Evolutionary conservation across 1,140 invertebrate genomes (phyloP).

Genomic region (Hycleus phaleratus): DNA sequence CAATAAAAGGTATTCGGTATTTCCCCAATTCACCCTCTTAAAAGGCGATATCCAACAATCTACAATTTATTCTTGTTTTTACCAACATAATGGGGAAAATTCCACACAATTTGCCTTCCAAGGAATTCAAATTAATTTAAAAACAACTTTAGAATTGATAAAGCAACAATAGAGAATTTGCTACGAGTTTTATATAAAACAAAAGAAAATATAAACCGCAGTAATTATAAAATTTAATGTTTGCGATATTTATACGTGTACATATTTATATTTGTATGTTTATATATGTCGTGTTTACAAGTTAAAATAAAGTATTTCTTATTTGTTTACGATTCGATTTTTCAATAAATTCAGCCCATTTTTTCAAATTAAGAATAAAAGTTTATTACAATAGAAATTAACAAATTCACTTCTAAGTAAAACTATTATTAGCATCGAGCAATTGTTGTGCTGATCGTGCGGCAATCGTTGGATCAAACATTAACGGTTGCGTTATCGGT

Average conservation of each 20-base stretch:
- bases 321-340: too few relatives aligned
- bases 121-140: conserved; percentile 1
- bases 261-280: conserved; percentile 38
- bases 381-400: background rate
- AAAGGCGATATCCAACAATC: too few relatives aligned
- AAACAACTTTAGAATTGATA: conserved; percentile 11
- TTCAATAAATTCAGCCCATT: too few relatives aligned
- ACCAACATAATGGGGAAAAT: background rate
- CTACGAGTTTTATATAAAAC: conserved; percentile 11
- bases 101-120: conserved; percentile 20
- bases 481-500: conserved; percentile 22
- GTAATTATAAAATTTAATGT: conserved; percentile 21
- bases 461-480: conserved; percentile 39
- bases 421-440: conserved; percentile 27
- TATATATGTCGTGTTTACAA: conserved; percentile 32
- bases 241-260: conserved; percentile 35
- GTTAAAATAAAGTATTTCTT: background rate
- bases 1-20: too few relatives aligned
- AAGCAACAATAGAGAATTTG: conserved; percentile 5
- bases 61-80: too few relatives aligned
- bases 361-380: too few relatives aligned
- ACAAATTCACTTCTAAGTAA: background rate
- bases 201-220: background rate
- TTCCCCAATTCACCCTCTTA: too few relatives aligned
- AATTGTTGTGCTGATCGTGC: conserved; percentile 38